Evolutionary conservation across 2,888 invertebrate genomes (phyloP), one percentile per base, ranked within the genome.

Genomic region (Cynaeus angustus): DNA sequence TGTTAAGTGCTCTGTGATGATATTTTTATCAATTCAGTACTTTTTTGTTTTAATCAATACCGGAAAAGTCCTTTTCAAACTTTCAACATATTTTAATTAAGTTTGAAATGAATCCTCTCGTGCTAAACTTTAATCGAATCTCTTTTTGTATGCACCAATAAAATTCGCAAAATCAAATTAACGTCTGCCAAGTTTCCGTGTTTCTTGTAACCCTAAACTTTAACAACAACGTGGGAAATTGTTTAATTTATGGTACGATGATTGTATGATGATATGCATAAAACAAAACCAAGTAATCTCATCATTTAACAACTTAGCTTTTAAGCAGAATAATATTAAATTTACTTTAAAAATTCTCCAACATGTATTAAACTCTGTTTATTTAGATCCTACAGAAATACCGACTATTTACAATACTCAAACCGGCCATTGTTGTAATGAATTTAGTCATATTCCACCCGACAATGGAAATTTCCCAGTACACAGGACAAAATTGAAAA

Each of bases 351-450:
- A 33, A 33, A n/a, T 7, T 33, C 28, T 4, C 7, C 7, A 5
- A 9, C 33, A 33, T 33, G 4, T 28, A 5, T 5, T 7, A 7
- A 5, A 7, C 28, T 28, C 28, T 28, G 7, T 28, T 28, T 28
- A 28, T 28, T 28, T 28, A 28, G 28, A 7, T 4, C 7, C 7
- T 28, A 28, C 7, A 7, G 7, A 4, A 33, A 9, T 64, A 58
- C 1, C 1, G 21, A 21, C 62, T 67, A 59, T 72, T 70, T 67
- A 61, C 68, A 72, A 68, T 64, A 65, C 64, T 52, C 58, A 74
- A 72, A 72, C 72, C 66, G 73, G 68, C 70, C 67, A 70, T 69
- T 70, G 66, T 70, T 37, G 72, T 72, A 74, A 74, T 74, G 74
- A 75, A 74, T 64, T 71, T 69, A 74, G 66, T 66, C 56, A 33